A percentile compares a stretch with the other conserved stretches of the same genome.
Evolutionary conservation across 2,113 vertebrate genomes (phyloP).

Genomic region (Larimichthys crocea): DNA sequence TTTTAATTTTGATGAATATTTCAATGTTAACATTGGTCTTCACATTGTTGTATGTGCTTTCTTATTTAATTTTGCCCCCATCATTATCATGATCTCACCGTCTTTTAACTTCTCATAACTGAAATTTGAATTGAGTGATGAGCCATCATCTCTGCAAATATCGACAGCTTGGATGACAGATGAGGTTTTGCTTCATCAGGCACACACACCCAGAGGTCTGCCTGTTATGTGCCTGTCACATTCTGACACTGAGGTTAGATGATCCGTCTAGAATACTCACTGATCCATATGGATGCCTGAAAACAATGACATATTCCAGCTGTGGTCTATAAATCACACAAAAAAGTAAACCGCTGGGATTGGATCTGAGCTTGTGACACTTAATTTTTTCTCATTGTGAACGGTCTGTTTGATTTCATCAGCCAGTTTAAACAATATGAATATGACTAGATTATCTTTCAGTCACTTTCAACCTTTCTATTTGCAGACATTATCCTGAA

Average conservation of each 20-base stretch:
- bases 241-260: constrained; percentile 5
- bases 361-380: not conserved
- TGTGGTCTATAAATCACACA: not conserved
- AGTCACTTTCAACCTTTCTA: not conserved
- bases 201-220: constrained; percentile 29
- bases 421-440: not conserved
- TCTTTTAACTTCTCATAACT: not conserved
- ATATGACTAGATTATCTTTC: not conserved
- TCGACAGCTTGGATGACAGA: constrained; percentile 45
- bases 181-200: constrained; percentile 27
- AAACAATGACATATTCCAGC: constrained; percentile 28
- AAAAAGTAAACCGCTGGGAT: not conserved
- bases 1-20: not conserved
- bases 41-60: not conserved
- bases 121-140: not conserved
- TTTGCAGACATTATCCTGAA: constrained; percentile 90
- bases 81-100: not conserved
- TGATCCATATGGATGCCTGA: not conserved
- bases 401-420: not conserved
- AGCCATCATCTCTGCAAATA: constrained; percentile 12
- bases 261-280: constrained; percentile 6
- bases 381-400: not conserved
- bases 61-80: not conserved
- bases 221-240: constrained; percentile 3
- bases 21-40: not conserved